A percentile compares a stretch with the other conserved stretches of the same genome.
Evolutionary conservation across 92 coral and sea anemone species (phyloP).

Genomic region (Pocillopora grandis): DNA sequence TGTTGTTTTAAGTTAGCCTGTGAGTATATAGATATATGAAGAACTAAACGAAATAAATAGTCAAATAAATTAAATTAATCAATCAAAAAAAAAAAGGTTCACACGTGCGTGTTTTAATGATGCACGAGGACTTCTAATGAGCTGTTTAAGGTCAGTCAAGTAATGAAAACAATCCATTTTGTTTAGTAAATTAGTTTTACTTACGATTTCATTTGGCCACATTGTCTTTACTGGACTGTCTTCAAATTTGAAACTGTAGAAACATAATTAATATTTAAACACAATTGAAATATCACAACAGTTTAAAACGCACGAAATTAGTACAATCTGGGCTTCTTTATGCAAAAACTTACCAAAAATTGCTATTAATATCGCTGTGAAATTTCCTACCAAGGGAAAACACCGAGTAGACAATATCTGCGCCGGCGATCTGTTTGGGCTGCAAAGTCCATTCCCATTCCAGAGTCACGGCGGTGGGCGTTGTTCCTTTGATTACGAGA

Average conservation of each 20-base stretch:
- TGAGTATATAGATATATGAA: neutral
- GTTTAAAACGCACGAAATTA: no score
- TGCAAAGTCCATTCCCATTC: slow-evolving; percentile 72
- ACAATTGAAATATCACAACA: neutral
- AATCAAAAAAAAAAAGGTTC: neutral
- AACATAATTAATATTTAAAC: neutral
- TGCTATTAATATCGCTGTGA: slow-evolving; percentile 56
- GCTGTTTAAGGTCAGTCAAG: neutral
- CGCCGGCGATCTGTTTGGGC: slow-evolving; percentile 31
- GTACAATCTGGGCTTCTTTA: neutral
- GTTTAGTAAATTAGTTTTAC: neutral
- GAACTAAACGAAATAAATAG: neutral
- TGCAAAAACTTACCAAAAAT: slow-evolving; percentile 37
- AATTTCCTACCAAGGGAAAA: slow-evolving; percentile 68
- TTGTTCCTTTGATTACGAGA: slow-evolving; percentile 69
- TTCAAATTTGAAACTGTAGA: slow-evolving; percentile 44
- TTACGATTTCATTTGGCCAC: slow-evolving; percentile 60
- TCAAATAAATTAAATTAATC: neutral
- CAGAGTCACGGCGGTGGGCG: slow-evolving; percentile 53
- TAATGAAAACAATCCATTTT: neutral
- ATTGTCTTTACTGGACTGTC: slow-evolving; percentile 52
- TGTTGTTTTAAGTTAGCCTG: slow-evolving; percentile 65
- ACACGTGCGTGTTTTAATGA: neutral
- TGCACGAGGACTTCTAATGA: neutral
- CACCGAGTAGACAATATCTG: slow-evolving; percentile 45